Evolutionary conservation across 2,113 vertebrate genomes (phyloP).

Genomic region (Arenaria interpres): DNA sequence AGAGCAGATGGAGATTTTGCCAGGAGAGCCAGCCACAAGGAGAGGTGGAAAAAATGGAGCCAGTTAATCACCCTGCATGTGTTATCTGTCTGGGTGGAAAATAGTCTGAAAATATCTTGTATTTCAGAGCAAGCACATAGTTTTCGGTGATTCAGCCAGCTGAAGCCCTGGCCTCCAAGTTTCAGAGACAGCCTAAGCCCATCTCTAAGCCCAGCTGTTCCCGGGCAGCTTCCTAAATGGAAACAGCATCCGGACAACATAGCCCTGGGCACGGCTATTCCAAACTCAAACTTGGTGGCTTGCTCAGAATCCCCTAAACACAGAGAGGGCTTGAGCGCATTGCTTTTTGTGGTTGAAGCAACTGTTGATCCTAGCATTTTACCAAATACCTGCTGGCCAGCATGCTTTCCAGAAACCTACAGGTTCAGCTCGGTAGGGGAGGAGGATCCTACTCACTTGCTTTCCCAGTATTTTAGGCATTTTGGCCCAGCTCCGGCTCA

Average conservation of each 20-base stretch:
- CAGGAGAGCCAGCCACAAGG: not conserved
- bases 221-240: not conserved
- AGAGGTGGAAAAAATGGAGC: not conserved
- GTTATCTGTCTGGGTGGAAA: slow-evolving; percentile 7
- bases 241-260: not conserved
- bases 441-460: not conserved
- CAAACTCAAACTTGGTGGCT: not conserved
- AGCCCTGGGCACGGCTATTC: not conserved
- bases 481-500: not conserved
- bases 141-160: not conserved
- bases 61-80: slow-evolving; percentile 1
- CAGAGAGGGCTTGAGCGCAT: rapidly evolving
- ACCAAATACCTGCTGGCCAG: not conserved
- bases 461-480: not conserved
- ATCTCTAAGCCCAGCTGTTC: not conserved
- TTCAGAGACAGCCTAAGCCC: not conserved
- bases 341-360: not conserved
- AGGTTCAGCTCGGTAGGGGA: not conserved
- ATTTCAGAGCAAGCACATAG: not conserved
- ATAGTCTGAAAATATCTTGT: not conserved
- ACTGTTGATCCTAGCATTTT: not conserved
- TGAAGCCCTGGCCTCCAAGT: not conserved
- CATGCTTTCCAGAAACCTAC: not conserved
- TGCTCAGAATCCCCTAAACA: not conserved
- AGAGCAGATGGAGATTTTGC: not conserved